Percentiles rank a stretch among this genome's conserved stretches.
These are phyloP conservation scores for Matsumyia berberina DNA, from an alignment of 2,888 invertebrate genomes.

Conservation along the genomic window DNA sequence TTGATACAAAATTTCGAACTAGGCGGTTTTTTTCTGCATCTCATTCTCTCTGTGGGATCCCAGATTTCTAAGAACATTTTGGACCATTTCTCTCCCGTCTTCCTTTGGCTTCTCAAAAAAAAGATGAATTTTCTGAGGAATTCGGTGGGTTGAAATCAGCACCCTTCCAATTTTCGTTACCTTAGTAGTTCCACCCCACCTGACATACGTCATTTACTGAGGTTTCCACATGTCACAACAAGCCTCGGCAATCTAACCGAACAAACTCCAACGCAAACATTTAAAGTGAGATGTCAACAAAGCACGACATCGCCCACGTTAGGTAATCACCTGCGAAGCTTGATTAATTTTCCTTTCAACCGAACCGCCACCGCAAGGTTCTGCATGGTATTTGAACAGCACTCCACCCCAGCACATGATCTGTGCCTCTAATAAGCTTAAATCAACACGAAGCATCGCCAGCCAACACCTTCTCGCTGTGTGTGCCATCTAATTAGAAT, in stretches of 20 bases:
- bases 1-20: too few relatives aligned
- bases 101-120: too few relatives aligned
- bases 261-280: conserved; percentile 15
- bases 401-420: conserved; percentile 41
- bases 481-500: conserved; percentile 58
- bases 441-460: conserved; percentile 30
- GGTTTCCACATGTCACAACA: too few relatives aligned
- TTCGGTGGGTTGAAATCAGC: too few relatives aligned
- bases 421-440: conserved; percentile 45
- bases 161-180: too few relatives aligned
- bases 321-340: conserved; percentile 24
- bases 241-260: not conserved
- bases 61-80: too few relatives aligned
- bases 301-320: not conserved
- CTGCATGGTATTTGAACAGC: conserved; percentile 55
- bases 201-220: too few relatives aligned
- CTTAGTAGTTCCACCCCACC: too few relatives aligned
- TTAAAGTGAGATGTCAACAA: conserved; percentile 49
- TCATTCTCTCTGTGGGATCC: too few relatives aligned
- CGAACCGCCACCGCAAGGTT: conserved; percentile 42
- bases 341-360: conserved; percentile 28
- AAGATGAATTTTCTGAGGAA: too few relatives aligned
- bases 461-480: not conserved
- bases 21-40: too few relatives aligned
- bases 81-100: too few relatives aligned